Evolutionary conservation across 92 coral and sea anemone genomes (phyloP).

Genomic region (Porites divaricata): DNA sequence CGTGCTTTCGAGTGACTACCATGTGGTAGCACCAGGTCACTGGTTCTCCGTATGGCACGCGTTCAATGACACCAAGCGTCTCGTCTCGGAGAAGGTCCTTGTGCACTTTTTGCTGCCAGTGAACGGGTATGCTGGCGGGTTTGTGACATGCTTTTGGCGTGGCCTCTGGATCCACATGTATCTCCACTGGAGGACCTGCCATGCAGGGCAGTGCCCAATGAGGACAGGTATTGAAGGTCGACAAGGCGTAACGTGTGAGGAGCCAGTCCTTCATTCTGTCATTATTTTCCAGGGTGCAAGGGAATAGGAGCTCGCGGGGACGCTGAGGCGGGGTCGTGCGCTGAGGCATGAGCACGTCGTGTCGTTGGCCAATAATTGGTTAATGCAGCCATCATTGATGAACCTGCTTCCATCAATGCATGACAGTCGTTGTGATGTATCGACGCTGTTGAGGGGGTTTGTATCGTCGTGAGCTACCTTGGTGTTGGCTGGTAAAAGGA

Average conservation of each 20-base stretch:
- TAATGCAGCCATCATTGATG: slow-evolving; percentile 27
- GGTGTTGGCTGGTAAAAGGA: too few species aligned
- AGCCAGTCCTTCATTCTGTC: slow-evolving; percentile 31
- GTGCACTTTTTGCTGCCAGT: slow-evolving; percentile 68
- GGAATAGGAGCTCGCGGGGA: slow-evolving; percentile 34
- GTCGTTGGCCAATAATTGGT: not conserved
- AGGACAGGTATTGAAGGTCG: slow-evolving; percentile 73
- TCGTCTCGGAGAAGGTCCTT: slow-evolving; percentile 74
- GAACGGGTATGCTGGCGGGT: slow-evolving; percentile 62
- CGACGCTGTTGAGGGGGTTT: too few species aligned
- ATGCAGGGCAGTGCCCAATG: slow-evolving; percentile 45
- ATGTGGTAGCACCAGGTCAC: slow-evolving; percentile 75
- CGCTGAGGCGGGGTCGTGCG: slow-evolving; percentile 26
- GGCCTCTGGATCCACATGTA: slow-evolving; percentile 55
- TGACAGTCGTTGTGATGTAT: too few species aligned
- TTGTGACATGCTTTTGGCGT: slow-evolving; percentile 68
- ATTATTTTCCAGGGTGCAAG: slow-evolving; percentile 45
- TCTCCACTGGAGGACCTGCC: slow-evolving; percentile 47
- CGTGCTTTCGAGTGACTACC: slow-evolving; percentile 45
- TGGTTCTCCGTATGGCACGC: slow-evolving; percentile 69
- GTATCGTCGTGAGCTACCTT: too few species aligned
- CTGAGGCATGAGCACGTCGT: slow-evolving; percentile 53
- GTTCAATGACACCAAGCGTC: slow-evolving; percentile 72
- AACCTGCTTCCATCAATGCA: slow-evolving; percentile 22
- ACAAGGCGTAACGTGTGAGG: slow-evolving; percentile 12